Evolutionary conservation across 2,888 invertebrate genomes (phyloP), one percentile per base, ranked within the genome.

Genomic region (Drosophila tripunctata): DNA sequence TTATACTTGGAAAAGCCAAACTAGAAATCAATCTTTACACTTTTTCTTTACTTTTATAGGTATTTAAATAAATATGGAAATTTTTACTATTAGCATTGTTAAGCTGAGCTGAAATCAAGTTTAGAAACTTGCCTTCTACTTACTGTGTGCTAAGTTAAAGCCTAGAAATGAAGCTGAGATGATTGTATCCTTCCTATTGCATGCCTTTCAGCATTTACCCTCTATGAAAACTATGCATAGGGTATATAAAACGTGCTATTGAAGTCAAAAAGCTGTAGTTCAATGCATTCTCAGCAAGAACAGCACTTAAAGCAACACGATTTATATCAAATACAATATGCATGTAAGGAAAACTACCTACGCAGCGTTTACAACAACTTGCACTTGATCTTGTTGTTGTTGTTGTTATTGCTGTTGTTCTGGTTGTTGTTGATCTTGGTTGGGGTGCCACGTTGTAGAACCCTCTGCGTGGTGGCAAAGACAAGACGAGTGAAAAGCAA

Each of bases 281-380:
- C 14, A 35, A 35, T 35, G 6, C 19, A 24, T 2, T 2, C 41
- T 15, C 12, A 15, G 10, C 10, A 48, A 27, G n/a, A 44, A 44
- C 15, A 43, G 15, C 38, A 30, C 31, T 33, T 36, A 48, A 30
- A 21, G 56, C 45, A 21, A 56, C 21, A 27, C 30, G 14, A 78
- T 81, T 78, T 83, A n/a, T n/a, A n/a, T n/a, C n/a, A 56, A 83
- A 86, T 76, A 84, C 69, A 71, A 69, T 66, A 67, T 71, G n/a
- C n/a, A 68, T 68, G 67, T 74, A 70, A 76, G 84, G 45, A 71
- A 55, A 69, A 80, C 69, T 87, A 87, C 83, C 83, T 83, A 83
- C 88, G 88, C 83, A 67, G 67, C 60, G 82, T 70, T 71, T 62
- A 61, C 64, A 84, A 65, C 14, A 54, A 51, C 62, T 82, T 64